phyloP scores from a whole-genome alignment of 2,797 vertebrate genomes.

The Nannoperca australis region DNA sequence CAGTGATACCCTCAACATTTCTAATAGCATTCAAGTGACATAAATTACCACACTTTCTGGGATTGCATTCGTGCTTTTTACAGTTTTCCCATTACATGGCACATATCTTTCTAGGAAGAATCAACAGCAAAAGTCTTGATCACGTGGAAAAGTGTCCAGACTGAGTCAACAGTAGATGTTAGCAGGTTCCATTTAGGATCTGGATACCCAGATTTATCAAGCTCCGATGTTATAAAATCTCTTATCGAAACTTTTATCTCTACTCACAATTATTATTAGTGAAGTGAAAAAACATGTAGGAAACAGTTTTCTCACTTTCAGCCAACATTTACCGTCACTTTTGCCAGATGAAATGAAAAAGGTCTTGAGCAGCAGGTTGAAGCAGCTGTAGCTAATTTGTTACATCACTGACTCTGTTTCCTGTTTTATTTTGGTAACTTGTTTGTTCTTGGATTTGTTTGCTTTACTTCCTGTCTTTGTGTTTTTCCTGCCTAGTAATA shows the following conservation, averaged over 20 bases:
- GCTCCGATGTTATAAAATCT: not conserved
- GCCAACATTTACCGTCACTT: not conserved
- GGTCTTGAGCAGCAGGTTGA: not conserved
- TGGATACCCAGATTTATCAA: rapidly evolving
- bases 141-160: not conserved
- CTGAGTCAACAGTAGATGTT: not conserved
- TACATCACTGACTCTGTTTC: too few relatives aligned
- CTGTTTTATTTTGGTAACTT: too few relatives aligned
- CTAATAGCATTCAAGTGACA: slow-evolving; percentile 1
- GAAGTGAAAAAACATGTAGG: not conserved
- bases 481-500: too few relatives aligned
- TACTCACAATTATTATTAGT: not conserved
- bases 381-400: not conserved
- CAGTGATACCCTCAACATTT: not conserved
- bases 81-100: not conserved
- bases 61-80: not conserved
- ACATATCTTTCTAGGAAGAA: not conserved
- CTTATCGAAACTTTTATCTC: not conserved
- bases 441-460: too few relatives aligned
- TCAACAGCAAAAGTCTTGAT: not conserved
- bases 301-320: not conserved
- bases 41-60: slow-evolving; percentile 4
- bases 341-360: not conserved
- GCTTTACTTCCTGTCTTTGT: too few relatives aligned
- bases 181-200: not conserved